These are phyloP conservation scores for Ceyx erithaca DNA, from an alignment of 2,797 vertebrate species.

Conservation along the genomic window DNA sequence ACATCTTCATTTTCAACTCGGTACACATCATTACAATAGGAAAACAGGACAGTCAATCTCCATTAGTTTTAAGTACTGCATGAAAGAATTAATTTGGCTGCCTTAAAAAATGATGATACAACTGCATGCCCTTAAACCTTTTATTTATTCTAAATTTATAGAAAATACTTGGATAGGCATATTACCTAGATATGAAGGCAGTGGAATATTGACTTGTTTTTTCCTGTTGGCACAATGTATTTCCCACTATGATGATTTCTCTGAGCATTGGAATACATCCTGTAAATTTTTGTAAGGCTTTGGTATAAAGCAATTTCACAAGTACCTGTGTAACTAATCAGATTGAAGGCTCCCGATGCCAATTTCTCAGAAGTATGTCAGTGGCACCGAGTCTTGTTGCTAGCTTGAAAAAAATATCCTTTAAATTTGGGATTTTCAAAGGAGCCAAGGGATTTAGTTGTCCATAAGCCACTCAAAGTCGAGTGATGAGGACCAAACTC, in stretches of 20 bases:
- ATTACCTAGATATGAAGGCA: constrained; percentile 40
- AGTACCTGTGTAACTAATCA: constrained; percentile 64
- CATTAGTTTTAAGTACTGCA: constrained; percentile 61
- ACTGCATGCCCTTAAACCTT: constrained; percentile 59
- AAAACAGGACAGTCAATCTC: constrained; percentile 71
- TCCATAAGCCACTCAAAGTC: constrained; percentile 36
- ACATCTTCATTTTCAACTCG: constrained; percentile 77
- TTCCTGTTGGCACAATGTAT: not conserved
- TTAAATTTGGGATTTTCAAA: constrained; percentile 57
- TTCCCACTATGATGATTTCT: constrained; percentile 21
- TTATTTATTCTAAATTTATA: constrained; percentile 51
- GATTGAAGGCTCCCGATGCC: constrained; percentile 36
- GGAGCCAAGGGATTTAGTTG: constrained; percentile 35
- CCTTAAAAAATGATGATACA: constrained; percentile 67
- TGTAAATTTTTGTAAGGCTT: constrained; percentile 25
- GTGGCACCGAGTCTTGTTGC: not conserved
- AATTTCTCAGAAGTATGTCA: constrained; percentile 36
- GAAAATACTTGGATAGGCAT: constrained; percentile 36
- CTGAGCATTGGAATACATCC: not conserved
- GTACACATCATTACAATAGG: constrained; percentile 76
- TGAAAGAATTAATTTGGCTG: constrained; percentile 72
- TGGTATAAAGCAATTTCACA: constrained; percentile 56
- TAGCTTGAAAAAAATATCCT: constrained; percentile 38
- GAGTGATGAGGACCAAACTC: constrained; percentile 31
- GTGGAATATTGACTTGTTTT: constrained; percentile 30